Evolutionary conservation across 2,113 vertebrate species (phyloP), one percentile per base, ranked within the genome.

Genomic region (Scortum barcoo): DNA sequence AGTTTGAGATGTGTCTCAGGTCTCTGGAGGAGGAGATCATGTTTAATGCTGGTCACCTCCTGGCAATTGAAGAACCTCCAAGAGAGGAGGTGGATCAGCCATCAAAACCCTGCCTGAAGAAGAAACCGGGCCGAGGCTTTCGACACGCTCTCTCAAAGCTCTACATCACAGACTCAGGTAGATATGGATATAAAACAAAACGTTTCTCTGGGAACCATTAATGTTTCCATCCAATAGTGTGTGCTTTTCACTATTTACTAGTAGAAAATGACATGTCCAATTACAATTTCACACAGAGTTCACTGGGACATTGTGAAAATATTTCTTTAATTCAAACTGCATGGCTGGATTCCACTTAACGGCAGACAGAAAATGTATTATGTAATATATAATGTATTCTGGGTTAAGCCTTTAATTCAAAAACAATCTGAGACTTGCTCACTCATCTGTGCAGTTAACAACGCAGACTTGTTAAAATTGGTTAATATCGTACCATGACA

Each of bases 21-120:
- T 89, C 88, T 65, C 82, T 92, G 81, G 86, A 90, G 78, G 90
- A 89, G 61, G 91, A 92, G 86, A 90, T 92, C 66, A 73, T 86
- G 85, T 93, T 91, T 33, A 90, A 83, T 3, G 88, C 17, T 0
- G 84, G 89, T 30, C 80, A 85, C 76, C 78, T 89, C 42, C 82
- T 93, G 63, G 38, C 16, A 0, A 40, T 51, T 13, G 76, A 89
- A 16, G 82, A 87, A 14, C 60, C 66, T 44, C 22, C 1, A 0
- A 20, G 7, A 1, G 83, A 89, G 8, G 24, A 0, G 7, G 68
- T 33, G 30, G 81, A 79, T 11, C 40, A 72, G 16, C 57, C 70
- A 5, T 0, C 62, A 2, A 86, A 83, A 58, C 60, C 20, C 1
- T 0, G 4, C 24, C 67, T 78, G 74, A 86, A 66, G 61, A 91